These are phyloP conservation scores for Sarcoramphus papa DNA, from an alignment of 2,797 vertebrate species.

Conservation along the genomic window DNA sequence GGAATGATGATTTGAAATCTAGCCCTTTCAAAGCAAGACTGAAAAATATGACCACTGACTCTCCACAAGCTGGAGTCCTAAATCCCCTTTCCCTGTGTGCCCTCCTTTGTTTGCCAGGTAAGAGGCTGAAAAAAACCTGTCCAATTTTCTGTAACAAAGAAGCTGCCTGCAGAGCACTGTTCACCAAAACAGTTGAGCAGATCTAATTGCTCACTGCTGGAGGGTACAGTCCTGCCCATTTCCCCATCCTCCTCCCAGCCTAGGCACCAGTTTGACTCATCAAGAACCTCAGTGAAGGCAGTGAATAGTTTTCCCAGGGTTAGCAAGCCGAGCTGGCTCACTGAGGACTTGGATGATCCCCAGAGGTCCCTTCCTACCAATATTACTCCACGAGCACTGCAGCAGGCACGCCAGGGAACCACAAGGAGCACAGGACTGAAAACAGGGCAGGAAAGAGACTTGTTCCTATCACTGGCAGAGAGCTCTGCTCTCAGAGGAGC, in stretches of 20 bases:
- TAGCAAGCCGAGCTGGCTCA: not conserved
- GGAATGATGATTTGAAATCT: not conserved
- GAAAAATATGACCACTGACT: not conserved
- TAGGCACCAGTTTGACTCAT: not conserved
- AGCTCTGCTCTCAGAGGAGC: not conserved
- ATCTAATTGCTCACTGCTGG: not conserved
- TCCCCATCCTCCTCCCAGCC: not conserved
- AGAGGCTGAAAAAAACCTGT: not conserved
- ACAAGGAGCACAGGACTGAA: not conserved
- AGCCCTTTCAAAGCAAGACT: not conserved
- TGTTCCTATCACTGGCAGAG: not conserved
- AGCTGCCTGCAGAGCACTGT: not conserved
- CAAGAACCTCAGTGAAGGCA: not conserved
- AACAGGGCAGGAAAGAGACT: not conserved
- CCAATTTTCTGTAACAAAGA: not conserved
- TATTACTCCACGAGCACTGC: not conserved
- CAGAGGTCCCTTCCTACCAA: not conserved
- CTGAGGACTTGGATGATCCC: not conserved
- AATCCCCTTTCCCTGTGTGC: not conserved
- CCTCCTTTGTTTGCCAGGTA: not conserved
- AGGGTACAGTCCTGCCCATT: not conserved
- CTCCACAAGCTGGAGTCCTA: not conserved
- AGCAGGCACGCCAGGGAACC: not conserved
- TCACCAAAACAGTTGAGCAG: not conserved
- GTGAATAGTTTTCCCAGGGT: not conserved